Conservation (phyloP, 2,888 invertebrate species). For the Drosophila incognita region DNA sequence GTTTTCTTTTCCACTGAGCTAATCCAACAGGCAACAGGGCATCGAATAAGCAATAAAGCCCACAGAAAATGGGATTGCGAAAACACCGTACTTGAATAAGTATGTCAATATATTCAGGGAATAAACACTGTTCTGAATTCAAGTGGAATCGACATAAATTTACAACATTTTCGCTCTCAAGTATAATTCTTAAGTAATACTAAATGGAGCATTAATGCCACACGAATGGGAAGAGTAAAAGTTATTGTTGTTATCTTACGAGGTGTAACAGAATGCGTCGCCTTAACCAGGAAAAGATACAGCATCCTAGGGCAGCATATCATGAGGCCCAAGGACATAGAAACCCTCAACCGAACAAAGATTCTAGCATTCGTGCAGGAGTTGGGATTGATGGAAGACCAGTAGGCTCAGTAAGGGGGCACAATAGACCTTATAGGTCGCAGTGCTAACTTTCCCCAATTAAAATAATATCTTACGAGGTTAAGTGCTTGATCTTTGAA, state of each 20-base stretch:
- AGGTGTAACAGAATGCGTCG: no score
- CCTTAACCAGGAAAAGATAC: no score
- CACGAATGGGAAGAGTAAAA: neutral
- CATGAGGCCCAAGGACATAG: no score
- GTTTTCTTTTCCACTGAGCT: slow-evolving; percentile 55
- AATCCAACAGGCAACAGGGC: slow-evolving; percentile 1
- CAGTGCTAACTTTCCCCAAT: no score
- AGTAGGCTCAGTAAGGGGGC: no score
- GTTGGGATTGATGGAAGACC: no score
- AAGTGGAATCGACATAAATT: no score
- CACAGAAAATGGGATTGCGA: neutral
- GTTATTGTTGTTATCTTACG: neutral
- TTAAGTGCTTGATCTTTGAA: neutral
- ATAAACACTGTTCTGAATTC: neutral
- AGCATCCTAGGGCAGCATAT: no score
- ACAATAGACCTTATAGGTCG: no score
- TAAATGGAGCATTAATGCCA: neutral
- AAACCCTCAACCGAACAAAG: no score
- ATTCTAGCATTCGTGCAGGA: no score
- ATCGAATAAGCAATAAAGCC: slow-evolving; percentile 25
- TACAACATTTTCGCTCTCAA: neutral
- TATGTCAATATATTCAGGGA: neutral
- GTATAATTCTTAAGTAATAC: neutral
- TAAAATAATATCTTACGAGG: no score
- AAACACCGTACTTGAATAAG: neutral